These are phyloP conservation scores for Andrena chrysosceles DNA, from an alignment of 2,888 invertebrate species.

Conservation along the genomic window DNA sequence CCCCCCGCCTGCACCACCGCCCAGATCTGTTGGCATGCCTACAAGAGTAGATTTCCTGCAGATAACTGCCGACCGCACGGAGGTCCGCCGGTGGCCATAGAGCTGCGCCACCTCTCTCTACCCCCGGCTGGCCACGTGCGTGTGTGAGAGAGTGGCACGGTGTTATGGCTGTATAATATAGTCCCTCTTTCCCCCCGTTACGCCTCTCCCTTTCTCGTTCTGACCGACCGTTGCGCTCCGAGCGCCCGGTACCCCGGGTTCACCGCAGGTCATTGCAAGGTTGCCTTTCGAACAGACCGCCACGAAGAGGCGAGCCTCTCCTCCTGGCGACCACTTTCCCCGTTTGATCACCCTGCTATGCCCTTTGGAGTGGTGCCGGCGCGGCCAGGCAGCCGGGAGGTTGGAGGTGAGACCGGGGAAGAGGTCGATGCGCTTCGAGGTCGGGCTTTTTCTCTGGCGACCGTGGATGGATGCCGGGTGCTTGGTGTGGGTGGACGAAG, in stretches of 20 bases:
- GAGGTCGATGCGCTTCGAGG: slow-evolving; percentile 62
- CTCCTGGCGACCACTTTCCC: slow-evolving; percentile 73
- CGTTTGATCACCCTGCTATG: slow-evolving; percentile 66
- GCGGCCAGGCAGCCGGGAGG: slow-evolving; percentile 53
- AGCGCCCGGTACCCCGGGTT: slow-evolving; percentile 73
- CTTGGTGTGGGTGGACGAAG: slow-evolving; percentile 18
- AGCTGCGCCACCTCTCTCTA: slow-evolving; percentile 57
- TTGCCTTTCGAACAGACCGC: slow-evolving; percentile 78
- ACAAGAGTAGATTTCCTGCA: slow-evolving; percentile 82
- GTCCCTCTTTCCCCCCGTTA: slow-evolving; percentile 26
- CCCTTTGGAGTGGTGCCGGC: slow-evolving; percentile 61
- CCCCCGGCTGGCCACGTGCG: slow-evolving; percentile 37
- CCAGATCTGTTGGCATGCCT: slow-evolving; percentile 77
- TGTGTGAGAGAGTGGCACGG: slow-evolving; percentile 44
- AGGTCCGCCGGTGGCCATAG: slow-evolving; percentile 78
- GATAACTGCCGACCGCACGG: slow-evolving; percentile 82
- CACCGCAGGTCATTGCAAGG: slow-evolving; percentile 83
- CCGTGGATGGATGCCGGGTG: neutral
- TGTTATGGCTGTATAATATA: slow-evolving; percentile 59
- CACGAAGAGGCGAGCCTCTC: slow-evolving; percentile 66
- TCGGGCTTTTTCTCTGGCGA: slow-evolving; percentile 25
- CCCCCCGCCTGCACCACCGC: slow-evolving; percentile 55
- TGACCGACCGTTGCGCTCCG: slow-evolving; percentile 33
- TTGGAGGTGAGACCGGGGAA: slow-evolving; percentile 50
- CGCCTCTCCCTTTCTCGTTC: slow-evolving; percentile 27